Evolutionary conservation across 1,140 invertebrate species (phyloP).

Genomic region (Dreissena rostriformis): DNA sequence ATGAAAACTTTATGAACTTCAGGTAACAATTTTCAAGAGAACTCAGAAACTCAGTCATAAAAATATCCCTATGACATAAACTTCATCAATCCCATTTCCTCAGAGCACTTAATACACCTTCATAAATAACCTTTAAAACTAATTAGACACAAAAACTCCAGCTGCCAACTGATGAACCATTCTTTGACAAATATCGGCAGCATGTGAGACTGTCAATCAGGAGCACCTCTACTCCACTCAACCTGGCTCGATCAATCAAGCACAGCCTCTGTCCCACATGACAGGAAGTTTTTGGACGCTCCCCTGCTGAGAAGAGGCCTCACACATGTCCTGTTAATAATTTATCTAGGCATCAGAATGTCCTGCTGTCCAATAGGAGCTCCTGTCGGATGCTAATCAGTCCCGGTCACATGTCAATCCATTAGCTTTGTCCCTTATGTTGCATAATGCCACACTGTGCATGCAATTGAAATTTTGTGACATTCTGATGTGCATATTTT

Average conservation of each 20-base stretch:
- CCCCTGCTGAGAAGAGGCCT: background rate
- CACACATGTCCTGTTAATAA: conserved; percentile 52
- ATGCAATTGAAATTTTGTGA: no score
- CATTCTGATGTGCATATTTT: no score
- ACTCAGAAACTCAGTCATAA: no score
- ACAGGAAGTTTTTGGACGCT: background rate
- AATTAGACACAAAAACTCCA: no score
- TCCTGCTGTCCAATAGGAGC: conserved; percentile 38
- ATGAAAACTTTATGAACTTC: no score
- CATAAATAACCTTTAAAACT: no score
- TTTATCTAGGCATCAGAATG: conserved; percentile 29
- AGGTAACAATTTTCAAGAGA: no score
- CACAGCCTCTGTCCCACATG: conserved; percentile 48
- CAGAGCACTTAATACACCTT: no score
- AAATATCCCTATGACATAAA: no score
- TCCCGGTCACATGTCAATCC: background rate
- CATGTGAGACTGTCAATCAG: conserved; percentile 40
- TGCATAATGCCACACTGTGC: conserved; percentile 17
- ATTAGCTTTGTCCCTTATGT: background rate
- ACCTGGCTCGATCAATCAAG: conserved; percentile 50
- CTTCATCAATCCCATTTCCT: no score
- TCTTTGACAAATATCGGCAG: conserved; percentile 42
- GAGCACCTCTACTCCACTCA: background rate
- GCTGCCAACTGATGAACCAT: background rate
- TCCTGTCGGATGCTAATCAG: background rate